Percentiles rank a stretch among this genome's conserved stretches.
Evolutionary conservation across 2,888 invertebrate genomes (phyloP).

Genomic region (Camptogramma bilineatum): DNA sequence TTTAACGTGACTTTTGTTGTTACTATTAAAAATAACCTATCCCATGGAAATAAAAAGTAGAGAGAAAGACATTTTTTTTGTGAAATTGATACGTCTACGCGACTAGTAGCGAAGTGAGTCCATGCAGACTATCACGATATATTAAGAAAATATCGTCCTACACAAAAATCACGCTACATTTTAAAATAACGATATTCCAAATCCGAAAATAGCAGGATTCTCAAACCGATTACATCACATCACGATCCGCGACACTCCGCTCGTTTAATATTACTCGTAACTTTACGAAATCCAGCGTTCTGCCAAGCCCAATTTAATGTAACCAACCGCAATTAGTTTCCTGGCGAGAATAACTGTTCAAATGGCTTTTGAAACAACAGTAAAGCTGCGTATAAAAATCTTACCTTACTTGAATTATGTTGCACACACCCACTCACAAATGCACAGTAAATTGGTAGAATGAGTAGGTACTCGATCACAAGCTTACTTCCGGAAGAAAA

Average conservation of each 20-base stretch:
- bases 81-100: slow-evolving; percentile 14
- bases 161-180: slow-evolving; percentile 52
- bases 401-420: slow-evolving; percentile 44
- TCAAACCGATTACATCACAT: slow-evolving; percentile 71
- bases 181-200: slow-evolving; percentile 69
- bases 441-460: slow-evolving; percentile 45
- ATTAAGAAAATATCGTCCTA: slow-evolving; percentile 43
- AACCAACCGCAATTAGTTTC: slow-evolving; percentile 61
- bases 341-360: slow-evolving; percentile 51
- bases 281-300: slow-evolving; percentile 64
- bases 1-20: not conserved
- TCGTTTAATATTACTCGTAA: slow-evolving; percentile 69
- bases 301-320: slow-evolving; percentile 75
- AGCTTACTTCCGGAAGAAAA: slow-evolving; percentile 73
- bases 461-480: slow-evolving; percentile 53
- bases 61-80: not conserved
- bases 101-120: not conserved
- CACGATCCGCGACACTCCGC: slow-evolving; percentile 69
- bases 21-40: not conserved
- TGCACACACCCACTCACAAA: slow-evolving; percentile 29
- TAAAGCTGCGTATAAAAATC: slow-evolving; percentile 28
- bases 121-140: slow-evolving; percentile 18
- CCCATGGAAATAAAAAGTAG: not conserved
- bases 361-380: slow-evolving; percentile 38
- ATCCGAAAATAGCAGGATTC: slow-evolving; percentile 72